Evolutionary conservation across 2,113 vertebrate species (phyloP), one percentile per base, ranked within the genome.

Genomic region (Trinectes maculatus): DNA sequence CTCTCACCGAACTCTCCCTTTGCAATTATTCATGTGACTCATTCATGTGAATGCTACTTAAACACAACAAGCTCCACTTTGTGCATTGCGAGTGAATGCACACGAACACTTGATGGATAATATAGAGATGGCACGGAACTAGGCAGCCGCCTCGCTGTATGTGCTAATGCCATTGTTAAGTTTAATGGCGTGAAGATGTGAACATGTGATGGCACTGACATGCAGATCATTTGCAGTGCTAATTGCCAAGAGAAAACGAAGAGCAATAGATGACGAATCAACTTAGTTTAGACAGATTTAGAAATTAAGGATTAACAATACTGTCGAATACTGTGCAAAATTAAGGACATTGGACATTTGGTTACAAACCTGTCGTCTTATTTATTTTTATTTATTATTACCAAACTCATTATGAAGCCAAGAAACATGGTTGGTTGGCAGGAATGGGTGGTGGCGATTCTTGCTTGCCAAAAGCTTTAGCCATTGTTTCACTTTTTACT

Each of bases 151-250:
- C 55, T 1, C 2, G 2, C 22, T 10, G 25, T n/a, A 65, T 61
- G 40, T 16, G 46, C 76, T 76, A 79, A 78, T 73, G 68, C 21
- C 15, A 16, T 49, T 49, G 69, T 74, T 77, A 65, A 66, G n/a
- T 68, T 83, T 71, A 68, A 59, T 37, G 51, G 71, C 48, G 36
- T 48, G 51, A 69, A 34, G 54, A 86, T 59, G 54, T 83, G 76
- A 75, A 37, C 58, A 33, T n/a, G n/a, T n/a, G n/a, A n/a, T n/a
- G n/a, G n/a, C 46, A 79, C 78, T 85, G 71, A 68, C 68, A 83
- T 85, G 85, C 74, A 87, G 89, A 89, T 84, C 71, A 79, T 43
- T 55, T 28, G 51, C 44, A n/a, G 47, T 56, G 60, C 59, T 71
- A 71, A 63, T 59, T 43, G 0, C 22, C 9, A 40, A 51, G 54